phyloP scores from a whole-genome alignment of 2,888 invertebrate genomes.

The Drosophila pseudotalamancana region DNA sequence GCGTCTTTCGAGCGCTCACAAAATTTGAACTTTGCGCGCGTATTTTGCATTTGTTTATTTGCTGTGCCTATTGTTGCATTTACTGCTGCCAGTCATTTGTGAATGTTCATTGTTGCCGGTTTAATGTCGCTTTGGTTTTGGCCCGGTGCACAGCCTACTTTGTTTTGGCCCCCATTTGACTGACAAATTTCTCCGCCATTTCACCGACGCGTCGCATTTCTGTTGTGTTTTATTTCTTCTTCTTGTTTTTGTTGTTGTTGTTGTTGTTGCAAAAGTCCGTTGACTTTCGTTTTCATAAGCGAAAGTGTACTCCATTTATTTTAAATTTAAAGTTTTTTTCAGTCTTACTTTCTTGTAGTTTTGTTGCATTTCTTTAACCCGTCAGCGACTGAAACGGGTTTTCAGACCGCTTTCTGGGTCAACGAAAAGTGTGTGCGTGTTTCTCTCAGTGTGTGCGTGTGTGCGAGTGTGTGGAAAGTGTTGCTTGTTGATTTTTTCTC shows the following conservation, averaged over 20 bases:
- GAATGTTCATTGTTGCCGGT: conserved; percentile 31
- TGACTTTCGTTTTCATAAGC: conserved; percentile 84
- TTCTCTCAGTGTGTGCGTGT: background rate
- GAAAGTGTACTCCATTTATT: conserved; percentile 82
- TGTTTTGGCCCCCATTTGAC: conserved; percentile 25
- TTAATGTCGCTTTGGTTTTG: conserved; percentile 47
- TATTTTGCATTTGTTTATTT: conserved; percentile 5
- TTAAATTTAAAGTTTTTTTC: conserved; percentile 60
- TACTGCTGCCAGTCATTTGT: too few species aligned
- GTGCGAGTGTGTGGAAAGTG: conserved; percentile 63
- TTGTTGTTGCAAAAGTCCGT: conserved; percentile 74
- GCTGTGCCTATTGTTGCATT: conserved; percentile 12
- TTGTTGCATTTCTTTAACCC: conserved; percentile 77
- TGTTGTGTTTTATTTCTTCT: conserved; percentile 22
- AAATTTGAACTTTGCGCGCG: conserved; percentile 58
- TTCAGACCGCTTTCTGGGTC: conserved; percentile 66
- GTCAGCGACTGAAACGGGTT: conserved; percentile 65
- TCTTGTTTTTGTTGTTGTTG: conserved; percentile 11
- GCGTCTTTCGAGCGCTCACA: conserved; percentile 40
- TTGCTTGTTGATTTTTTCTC: conserved; percentile 35
- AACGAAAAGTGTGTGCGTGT: conserved; percentile 45
- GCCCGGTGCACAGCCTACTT: conserved; percentile 51
- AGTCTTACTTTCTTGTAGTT: conserved; percentile 57
- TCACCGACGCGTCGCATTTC: conserved; percentile 53
- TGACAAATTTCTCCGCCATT: conserved; percentile 72